Conservation (phyloP, 2,113 vertebrate genomes). For the Mesocricetus auratus region DNA sequence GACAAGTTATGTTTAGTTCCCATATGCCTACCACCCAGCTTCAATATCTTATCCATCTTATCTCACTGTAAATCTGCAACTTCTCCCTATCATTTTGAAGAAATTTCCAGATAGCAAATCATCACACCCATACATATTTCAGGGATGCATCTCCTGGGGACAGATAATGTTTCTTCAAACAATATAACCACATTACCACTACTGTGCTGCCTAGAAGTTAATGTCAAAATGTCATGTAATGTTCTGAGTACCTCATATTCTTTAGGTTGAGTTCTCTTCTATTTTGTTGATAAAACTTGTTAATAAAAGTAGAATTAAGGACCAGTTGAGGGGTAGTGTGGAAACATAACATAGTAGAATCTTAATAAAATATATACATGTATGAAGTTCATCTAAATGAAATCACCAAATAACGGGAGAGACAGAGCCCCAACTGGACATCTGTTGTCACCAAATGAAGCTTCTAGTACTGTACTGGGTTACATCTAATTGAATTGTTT, state of each 20-base stretch:
- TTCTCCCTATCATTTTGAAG: slow-evolving; percentile 34
- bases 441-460: too few relatives aligned
- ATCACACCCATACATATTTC: slow-evolving; percentile 63
- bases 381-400: too few relatives aligned
- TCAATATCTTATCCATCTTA: background rate
- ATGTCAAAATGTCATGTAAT: background rate
- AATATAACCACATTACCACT: background rate
- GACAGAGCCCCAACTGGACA: too few relatives aligned
- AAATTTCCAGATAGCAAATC: background rate
- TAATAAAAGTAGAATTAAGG: too few relatives aligned
- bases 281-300: background rate
- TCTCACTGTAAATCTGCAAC: slow-evolving; percentile 7
- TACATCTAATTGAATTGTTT: too few relatives aligned
- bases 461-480: too few relatives aligned
- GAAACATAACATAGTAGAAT: too few relatives aligned
- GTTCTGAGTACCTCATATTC: background rate
- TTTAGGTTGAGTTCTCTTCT: background rate
- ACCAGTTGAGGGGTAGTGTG: too few relatives aligned
- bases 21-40: background rate
- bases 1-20: background rate
- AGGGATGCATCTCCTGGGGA: background rate
- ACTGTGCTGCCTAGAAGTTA: background rate
- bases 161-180: background rate
- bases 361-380: too few relatives aligned
- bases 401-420: too few relatives aligned